Base-by-base conservation (phyloP, 1,140 invertebrate species). In the Rhyzopertha dominica region DNA sequence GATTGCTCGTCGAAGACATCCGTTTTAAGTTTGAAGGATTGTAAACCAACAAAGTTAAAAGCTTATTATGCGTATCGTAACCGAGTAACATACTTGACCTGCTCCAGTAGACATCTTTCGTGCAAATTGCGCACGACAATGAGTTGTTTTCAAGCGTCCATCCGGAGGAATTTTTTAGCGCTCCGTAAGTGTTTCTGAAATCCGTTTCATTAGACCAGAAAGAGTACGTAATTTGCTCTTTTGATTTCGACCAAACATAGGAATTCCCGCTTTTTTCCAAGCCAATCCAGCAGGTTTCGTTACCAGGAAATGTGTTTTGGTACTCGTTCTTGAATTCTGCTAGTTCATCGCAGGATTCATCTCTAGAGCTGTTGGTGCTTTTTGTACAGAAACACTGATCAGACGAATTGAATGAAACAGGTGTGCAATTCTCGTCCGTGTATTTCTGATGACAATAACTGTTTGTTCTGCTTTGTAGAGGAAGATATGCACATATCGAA, bases 221-320 rank as follows among this genome's bases (percentile, higher is more conserved):
- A 1, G 47, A 35, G 22, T 49, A 49, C 14, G 23, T 19, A 10
- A 49, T 32, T 20, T 13, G 18, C 25, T 35, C 35, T 10, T 30
- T 44, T 10, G 47, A 44, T 7, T 25, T 44, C 2, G 20, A 18
- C 47, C 47, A 49, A 13, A 40, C 13, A 35, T 36, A 44, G 5
- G 19, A 19, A 13, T 37, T 28, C 5, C 4, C 3, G 9, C 4
- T 10, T 10, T 18, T 25, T 18, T 44, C 43, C 1, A 44, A 18
- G 1, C 32, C 43, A 9, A 44, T 28, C 7, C 16, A 3, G 12
- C 43, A 44, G 3, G 43, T 44, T 13, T 36, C 19, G 7, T 4
- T 8, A 9, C 23, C 3, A 16, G 24, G 36, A 9, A 44, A n/a
- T 10, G 2, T 25, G 31, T 44, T 44, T 18, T 44, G 43, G 18